A percentile compares a stretch with the other conserved stretches of the same genome.
phyloP scores from a whole-genome alignment of 2,888 invertebrate species.

The Sphaerophoria rueppellii region DNA sequence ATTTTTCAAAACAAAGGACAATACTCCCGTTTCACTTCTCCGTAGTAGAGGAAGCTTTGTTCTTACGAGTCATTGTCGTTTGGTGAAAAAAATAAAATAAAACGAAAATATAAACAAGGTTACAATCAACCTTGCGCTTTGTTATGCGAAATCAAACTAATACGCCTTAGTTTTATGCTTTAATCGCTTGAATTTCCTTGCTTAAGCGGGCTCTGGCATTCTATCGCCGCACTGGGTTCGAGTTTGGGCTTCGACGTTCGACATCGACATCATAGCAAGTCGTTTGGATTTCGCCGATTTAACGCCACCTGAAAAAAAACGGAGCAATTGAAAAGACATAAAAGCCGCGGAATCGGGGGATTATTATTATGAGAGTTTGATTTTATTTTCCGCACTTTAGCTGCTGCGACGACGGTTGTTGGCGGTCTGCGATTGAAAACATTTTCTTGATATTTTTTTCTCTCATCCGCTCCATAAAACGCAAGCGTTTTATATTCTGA shows the following conservation, averaged over 20 bases:
- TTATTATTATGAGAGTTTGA: constrained; percentile 58
- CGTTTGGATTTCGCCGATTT: not conserved
- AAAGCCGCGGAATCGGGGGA: constrained; percentile 44
- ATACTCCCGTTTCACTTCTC: not conserved
- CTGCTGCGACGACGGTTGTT: too few relatives aligned
- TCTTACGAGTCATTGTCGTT: too few relatives aligned
- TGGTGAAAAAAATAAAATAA: constrained; percentile 18
- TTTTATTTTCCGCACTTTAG: constrained; percentile 44
- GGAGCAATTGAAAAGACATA: constrained; percentile 51
- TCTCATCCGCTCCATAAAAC: not conserved
- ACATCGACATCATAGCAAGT: not conserved
- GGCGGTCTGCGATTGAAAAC: constrained; percentile 21
- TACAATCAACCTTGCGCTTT: constrained; percentile 66
- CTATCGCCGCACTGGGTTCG: not conserved
- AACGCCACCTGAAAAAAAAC: not conserved
- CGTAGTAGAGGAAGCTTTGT: too few relatives aligned
- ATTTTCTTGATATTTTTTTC: constrained; percentile 23
- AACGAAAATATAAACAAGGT: constrained; percentile 63
- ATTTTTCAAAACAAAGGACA: constrained; percentile 37
- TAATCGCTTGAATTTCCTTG: constrained; percentile 52
- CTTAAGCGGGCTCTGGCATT: not conserved
- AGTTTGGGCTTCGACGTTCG: too few relatives aligned
- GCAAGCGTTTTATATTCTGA: constrained; percentile 32
- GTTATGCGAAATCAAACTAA: constrained; percentile 50
- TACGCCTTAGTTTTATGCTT: constrained; percentile 68